Base-by-base conservation (phyloP, 2,888 invertebrate species). In the Anoplius nigerrimus region DNA sequence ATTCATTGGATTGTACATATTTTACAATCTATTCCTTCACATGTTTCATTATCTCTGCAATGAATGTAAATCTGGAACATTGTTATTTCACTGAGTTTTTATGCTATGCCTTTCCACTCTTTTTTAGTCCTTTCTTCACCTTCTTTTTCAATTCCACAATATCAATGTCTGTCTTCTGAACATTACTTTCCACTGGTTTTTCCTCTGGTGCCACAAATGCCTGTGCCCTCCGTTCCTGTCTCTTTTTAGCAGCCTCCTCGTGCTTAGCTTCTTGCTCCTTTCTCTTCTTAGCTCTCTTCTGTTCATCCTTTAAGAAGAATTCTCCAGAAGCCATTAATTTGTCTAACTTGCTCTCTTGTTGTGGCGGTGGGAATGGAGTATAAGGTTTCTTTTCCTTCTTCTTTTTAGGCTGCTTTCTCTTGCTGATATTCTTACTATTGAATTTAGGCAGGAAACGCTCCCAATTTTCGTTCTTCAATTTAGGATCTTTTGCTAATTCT, bases 321-420 rank as follows among this genome's bases (percentile, higher is more conserved):
- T 99, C 98, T 64, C 99, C 99, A 52, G 95, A 92, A n/a, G 96
- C 97, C 85, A 99, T 90, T 89, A 97, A 93, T 86, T 95, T 95
- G 88, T 99, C 99, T 84, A 97, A 90, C 90, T 99, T 99, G 89
- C 98, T 97, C 86, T 97, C 96, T 15, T 92, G 92, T 86, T 96
- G 98, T 2, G 96, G 92, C 2, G 99, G 99, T 66, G 99, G 99
- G 92, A 99, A 99, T 21, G 99, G 99, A 71, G 98, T 99, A 87
- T 99, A 99, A 11, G 94, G 93, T 87, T 96, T 96, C 91, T 98
- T 98, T n/a, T 92, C 91, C 80, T 93, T 94, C 89, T 96, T 97
- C 80, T 94, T 94, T 87, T 95, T 95, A 2, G 97, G 96, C 86
- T 96, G 94, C 85, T 97, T 97, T 16, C 97, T 91, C 86, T 97